phyloP scores from a whole-genome alignment of 2,888 invertebrate species.

The Dasysyrphus albostriatus region DNA sequence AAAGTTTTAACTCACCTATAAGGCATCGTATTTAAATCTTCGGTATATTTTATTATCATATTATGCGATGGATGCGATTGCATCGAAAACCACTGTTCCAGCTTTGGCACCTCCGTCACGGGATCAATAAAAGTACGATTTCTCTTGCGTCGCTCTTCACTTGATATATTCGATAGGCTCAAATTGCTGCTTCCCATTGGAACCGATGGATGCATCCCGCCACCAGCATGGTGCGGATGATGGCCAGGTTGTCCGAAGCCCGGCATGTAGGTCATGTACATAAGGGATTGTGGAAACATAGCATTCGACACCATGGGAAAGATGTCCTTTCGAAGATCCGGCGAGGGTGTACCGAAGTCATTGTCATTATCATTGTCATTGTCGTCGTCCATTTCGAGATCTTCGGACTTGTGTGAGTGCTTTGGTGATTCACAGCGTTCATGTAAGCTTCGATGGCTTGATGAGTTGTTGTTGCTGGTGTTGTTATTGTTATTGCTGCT shows the following conservation, averaged over 20 bases:
- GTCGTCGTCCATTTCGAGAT: conserved; percentile 81
- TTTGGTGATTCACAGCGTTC: conserved; percentile 79
- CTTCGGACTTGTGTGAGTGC: conserved; percentile 79
- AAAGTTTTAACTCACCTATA: conserved; percentile 85
- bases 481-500: conserved; percentile 76
- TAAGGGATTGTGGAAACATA: conserved; percentile 94
- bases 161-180: conserved; percentile 87
- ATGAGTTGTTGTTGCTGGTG: conserved; percentile 74
- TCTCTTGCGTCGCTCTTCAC: conserved; percentile 96
- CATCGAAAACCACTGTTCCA: conserved; percentile 98
- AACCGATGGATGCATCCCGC: conserved; percentile 83
- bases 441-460: conserved; percentile 82
- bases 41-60: conserved; percentile 98
- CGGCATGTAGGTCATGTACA: conserved; percentile 96
- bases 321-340: conserved; percentile 85
- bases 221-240: conserved; percentile 82
- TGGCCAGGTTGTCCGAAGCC: conserved; percentile 85
- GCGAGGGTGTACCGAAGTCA: conserved; percentile 83
- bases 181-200: conserved; percentile 85
- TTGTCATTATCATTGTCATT: conserved; percentile 75
- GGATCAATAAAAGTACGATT: conserved; percentile 99
- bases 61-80: conserved; percentile 99
- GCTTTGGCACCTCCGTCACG: conserved; percentile 97
- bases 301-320: conserved; percentile 94
- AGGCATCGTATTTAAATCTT: conserved; percentile 97